Evolutionary conservation across 37 sponge, comb jelly and placozoan species (phyloP), one percentile per base, ranked within the genome.

Genomic region (Halichondria panicea): DNA sequence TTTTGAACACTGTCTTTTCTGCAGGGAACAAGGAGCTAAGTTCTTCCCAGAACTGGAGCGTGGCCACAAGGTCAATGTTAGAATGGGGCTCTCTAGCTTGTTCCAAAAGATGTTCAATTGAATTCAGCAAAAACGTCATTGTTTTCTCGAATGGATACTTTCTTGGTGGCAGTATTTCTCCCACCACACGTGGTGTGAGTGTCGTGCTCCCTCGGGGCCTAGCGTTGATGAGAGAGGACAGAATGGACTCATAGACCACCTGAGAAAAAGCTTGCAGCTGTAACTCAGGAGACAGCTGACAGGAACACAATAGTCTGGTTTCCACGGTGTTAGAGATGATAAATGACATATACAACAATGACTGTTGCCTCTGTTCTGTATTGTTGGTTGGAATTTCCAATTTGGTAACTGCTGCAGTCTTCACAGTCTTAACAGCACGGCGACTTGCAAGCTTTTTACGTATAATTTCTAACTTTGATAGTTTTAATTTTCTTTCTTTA

Each of bases 281-380:
- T 15, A 76, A 31, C 66, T 89, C 90, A 2, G 81, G 66, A 0
- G 63, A 48, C 0, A 74, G 40, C 52, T 75, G 72, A 0, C 72
- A 39, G 1, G 46, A 63, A 46, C 28, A 33, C 46, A 21, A 7
- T 35, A 76, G 44, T 19, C 90, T 50, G 38, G 56, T 45, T 41
- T 89, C 90, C 9, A 84, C 55, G 19, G 66, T 28, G 35, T 32
- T 77, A 11, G 81, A 79, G 32, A 89, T 80, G 70, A 89, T 75
- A 63, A 61, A 89, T 13, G 80, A 38, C 39, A 36, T 15, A 71
- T 89, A 89, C 2, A n/a, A n/a, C n/a, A n/a, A n/a, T n/a, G n/a
- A n/a, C n/a, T n/a, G n/a, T n/a, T n/a, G n/a, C n/a, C n/a, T n/a
- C n/a, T n/a, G n/a, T n/a, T n/a, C n/a, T n/a, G n/a, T n/a, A n/a